Base-by-base conservation (phyloP, 1,140 invertebrate genomes). In the Portunus trituberculatus region DNA sequence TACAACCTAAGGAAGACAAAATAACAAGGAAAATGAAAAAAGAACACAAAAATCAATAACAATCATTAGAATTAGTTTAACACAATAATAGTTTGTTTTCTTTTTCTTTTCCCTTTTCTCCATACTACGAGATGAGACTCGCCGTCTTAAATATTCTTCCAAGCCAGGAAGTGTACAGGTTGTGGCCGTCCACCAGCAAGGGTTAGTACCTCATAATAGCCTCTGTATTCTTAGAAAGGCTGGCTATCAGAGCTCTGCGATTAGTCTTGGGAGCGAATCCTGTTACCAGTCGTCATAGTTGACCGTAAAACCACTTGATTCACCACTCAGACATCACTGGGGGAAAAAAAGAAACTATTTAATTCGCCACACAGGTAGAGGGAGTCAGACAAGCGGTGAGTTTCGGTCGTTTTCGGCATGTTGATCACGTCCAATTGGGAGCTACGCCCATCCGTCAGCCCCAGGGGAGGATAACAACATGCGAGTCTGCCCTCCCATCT, bases 281-380 rank as follows among this genome's bases (percentile, higher is more conserved):
- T 20, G 6, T 76, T 59, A 59, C 3, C 20, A 20, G n/a, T n/a
- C 67, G 25, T 76, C 25, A 76, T 76, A 76, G 67, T n/a, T n/a
- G n/a, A 76, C 67, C 25, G 67, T n/a, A 76, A 25, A n/a, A n/a
- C 67, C 6, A n/a, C 67, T n/a, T n/a, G 67, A 76, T 76, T n/a
- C 67, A 7, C 67, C 67, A n/a, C 67, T 76, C 67, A 76, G 20
- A 76, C 67, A 76, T 76, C 67, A 76, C 67, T n/a, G 12, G 20
- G 20, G n/a, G n/a, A 76, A 76, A 76, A 76, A 76, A 76, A 76
- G 20, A 76, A 76, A 76, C 20, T 59, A 59, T 59, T 25, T 76
- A 76, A 76, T n/a, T 76, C 67, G 67, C 67, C 67, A 76, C 67
- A 76, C 67, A 76, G 67, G 67, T 76, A 76, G 67, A 76, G 20